Evolutionary conservation across 2,113 vertebrate genomes (phyloP).

Genomic region (Halcyon senegalensis): DNA sequence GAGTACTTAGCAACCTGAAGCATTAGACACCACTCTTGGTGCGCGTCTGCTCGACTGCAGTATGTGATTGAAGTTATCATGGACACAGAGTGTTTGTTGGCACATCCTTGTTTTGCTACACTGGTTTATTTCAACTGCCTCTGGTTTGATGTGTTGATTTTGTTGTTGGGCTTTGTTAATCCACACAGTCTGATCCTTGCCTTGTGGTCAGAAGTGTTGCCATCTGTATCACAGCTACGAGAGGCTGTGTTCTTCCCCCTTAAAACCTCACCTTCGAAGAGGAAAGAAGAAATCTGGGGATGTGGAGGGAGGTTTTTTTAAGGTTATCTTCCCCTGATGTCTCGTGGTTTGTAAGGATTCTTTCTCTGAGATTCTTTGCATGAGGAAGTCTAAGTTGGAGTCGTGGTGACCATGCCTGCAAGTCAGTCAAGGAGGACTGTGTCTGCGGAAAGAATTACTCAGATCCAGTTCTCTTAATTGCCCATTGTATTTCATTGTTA

Average conservation of each 20-base stretch:
- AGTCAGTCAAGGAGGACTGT: neutral
- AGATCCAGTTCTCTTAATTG: neutral
- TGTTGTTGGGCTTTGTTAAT: neutral
- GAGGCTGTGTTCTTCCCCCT: neutral
- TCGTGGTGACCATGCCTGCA: fast-evolving
- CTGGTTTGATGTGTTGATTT: neutral
- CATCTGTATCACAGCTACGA: neutral
- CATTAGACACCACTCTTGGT: fast-evolving
- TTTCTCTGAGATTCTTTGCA: neutral
- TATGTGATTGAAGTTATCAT: fast-evolving
- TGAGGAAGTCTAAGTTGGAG: neutral
- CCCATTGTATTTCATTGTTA: neutral
- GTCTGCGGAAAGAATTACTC: neutral
- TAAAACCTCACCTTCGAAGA: neutral
- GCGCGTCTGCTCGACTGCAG: neutral
- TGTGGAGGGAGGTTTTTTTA: neutral
- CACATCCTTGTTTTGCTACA: neutral
- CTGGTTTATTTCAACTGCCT: neutral
- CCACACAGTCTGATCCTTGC: neutral
- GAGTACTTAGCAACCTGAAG: neutral
- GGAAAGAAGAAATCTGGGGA: neutral
- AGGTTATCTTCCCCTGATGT: neutral
- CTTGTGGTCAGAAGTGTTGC: too few relatives aligned
- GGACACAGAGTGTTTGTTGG: neutral
- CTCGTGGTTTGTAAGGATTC: neutral